Conservation (phyloP, 1,140 invertebrate genomes). For the Leptopilina clavipes region DNA sequence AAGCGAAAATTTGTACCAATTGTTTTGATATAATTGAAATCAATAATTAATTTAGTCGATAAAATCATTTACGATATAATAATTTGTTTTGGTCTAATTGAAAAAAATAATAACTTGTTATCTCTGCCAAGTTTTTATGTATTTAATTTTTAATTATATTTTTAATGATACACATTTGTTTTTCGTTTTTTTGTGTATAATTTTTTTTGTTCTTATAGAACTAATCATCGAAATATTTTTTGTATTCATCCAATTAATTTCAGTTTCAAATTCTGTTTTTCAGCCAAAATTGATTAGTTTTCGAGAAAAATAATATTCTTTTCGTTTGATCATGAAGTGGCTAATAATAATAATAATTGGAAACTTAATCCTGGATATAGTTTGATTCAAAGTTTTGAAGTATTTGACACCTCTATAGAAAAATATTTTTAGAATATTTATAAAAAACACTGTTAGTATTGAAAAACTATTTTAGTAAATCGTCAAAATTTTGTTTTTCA, state of each 20-base stretch:
- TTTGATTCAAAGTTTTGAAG: neutral
- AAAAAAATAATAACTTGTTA: neutral
- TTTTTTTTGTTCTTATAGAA: neutral
- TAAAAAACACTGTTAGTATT: neutral
- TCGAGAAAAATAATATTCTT: no score
- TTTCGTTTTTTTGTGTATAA: no score
- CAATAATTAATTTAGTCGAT: no score
- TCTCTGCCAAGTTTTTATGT: neutral
- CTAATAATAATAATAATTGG: neutral
- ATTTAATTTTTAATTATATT: neutral
- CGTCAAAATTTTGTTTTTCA: neutral
- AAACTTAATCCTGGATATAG: neutral
- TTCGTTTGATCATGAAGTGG: no score
- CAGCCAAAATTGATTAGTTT: no score
- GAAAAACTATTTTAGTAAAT: neutral
- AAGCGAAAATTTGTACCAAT: no score
- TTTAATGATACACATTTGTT: neutral
- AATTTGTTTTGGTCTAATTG: no score
- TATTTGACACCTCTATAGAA: neutral
- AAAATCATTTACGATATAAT: no score
- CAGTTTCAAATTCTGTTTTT: no score
- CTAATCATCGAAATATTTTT: no score
- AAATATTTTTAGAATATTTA: neutral
- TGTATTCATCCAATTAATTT: neutral
- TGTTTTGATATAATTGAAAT: no score